Conservation (phyloP, 1,140 invertebrate genomes). For the Pseudomyrmex sp. region DNA sequence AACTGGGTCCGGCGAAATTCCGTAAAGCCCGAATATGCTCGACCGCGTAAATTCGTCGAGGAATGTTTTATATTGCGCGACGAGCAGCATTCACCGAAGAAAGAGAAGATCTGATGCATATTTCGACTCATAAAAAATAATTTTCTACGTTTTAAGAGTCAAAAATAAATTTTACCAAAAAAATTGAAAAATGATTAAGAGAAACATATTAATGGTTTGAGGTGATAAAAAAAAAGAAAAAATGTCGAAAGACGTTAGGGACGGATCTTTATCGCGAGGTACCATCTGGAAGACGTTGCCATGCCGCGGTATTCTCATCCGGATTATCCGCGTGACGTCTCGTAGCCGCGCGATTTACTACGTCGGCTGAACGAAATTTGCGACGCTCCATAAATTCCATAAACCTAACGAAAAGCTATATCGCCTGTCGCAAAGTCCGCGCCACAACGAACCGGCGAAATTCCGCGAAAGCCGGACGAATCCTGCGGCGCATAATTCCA, state of each 20-base stretch:
- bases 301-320: constrained; percentile 39
- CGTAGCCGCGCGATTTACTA: constrained; percentile 44
- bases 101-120: neutral
- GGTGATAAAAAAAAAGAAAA: neutral
- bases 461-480: constrained; percentile 68
- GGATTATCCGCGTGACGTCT: constrained; percentile 48
- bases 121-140: neutral
- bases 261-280: constrained; percentile 5
- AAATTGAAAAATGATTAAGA: neutral
- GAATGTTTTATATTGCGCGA: neutral
- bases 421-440: constrained; percentile 6
- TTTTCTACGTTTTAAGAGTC: neutral
- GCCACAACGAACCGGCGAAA: constrained; percentile 21
- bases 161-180: neutral
- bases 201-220: constrained; percentile 10
- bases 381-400: constrained; percentile 51
- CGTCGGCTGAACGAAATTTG: constrained; percentile 35
- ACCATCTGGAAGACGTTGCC: constrained; percentile 27
- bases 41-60: constrained; percentile 10
- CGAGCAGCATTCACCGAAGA: neutral
- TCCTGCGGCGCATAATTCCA: constrained; percentile 69
- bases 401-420: constrained; percentile 56
- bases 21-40: constrained; percentile 52
- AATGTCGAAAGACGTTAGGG: neutral
- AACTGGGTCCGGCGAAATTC: constrained; percentile 58